Percentiles rank a stretch among this genome's conserved stretches.
phyloP scores from a whole-genome alignment of 1,140 invertebrate species.

The Leptoteleia sp. region DNA sequence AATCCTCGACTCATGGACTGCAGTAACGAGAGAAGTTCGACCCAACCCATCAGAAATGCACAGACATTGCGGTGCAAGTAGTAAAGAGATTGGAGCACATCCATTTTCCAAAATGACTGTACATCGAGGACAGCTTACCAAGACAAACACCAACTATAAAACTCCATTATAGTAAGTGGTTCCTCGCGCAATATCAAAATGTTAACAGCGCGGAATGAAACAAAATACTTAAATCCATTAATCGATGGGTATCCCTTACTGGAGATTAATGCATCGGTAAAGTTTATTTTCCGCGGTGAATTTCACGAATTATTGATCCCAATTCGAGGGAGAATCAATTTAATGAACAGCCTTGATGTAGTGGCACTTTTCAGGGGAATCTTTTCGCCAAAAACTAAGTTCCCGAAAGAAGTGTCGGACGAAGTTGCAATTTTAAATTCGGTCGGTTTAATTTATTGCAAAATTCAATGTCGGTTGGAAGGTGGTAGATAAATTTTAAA shows the following conservation, averaged over 20 bases:
- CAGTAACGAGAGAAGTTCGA: slow-evolving; percentile 66
- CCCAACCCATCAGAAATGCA: slow-evolving; percentile 65
- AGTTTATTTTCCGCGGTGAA: slow-evolving; percentile 41
- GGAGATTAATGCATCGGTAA: slow-evolving; percentile 43
- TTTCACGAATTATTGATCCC: slow-evolving; percentile 42
- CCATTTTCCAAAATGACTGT: slow-evolving; percentile 65
- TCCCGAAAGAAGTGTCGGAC: no score
- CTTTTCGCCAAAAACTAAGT: no score
- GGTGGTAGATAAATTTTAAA: no score
- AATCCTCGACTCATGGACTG: slow-evolving; percentile 65
- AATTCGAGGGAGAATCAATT: slow-evolving; percentile 3
- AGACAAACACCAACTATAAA: slow-evolving; percentile 61
- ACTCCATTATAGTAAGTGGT: slow-evolving; percentile 65
- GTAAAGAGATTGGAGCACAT: slow-evolving; percentile 67
- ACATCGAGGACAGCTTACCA: slow-evolving; percentile 62
- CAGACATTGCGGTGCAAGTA: slow-evolving; percentile 63
- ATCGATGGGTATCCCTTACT: slow-evolving; percentile 43
- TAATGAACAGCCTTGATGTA: neutral
- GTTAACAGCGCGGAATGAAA: slow-evolving; percentile 51
- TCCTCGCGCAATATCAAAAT: slow-evolving; percentile 52
- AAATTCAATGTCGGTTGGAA: no score
- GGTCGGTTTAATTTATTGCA: no score
- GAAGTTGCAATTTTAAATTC: no score
- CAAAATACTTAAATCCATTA: slow-evolving; percentile 58
- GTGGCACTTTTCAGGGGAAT: no score